Evolutionary conservation across 2,888 invertebrate species (phyloP), one percentile per base, ranked within the genome.

Genomic region (Orchesellides sinensis): DNA sequence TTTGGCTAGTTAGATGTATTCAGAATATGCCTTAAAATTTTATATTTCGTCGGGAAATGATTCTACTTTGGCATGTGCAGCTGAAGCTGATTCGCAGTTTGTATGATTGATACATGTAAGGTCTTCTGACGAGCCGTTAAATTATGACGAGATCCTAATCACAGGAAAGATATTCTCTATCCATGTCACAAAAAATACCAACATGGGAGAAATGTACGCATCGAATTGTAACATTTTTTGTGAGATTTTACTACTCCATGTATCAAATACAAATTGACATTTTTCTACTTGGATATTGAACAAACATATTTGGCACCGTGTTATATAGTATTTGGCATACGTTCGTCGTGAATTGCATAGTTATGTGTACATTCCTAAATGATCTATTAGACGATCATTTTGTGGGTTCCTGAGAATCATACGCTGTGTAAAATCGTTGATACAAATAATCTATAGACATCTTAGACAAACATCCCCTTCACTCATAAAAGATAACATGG

Each of bases 101-200:
- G n/a, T n/a, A n/a, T n/a, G n/a, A n/a, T n/a, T n/a, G n/a, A n/a
- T n/a, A 10, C 14, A 6, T 3, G 49, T 21, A 49, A 8, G 29
- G 47, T 29, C 14, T 17, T 8, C 61, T 74, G 65, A 65, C 52
- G 65, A 74, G 35, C 52, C 65, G 65, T 74, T 52, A 73, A 73
- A 61, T 63, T 61, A 61, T 45, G 56, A 27, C 56, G 25, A 25
- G 56, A 56, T 56, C 2, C 25, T 56, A 2, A 25, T 19, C 19
- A 25, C 10, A 23, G 21, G 40, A 23, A 12, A 27, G 8, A 52
- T 49, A 35, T 65, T 54, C 32, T 65, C 25, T 45, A 45, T 47
- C 45, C 59, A 21, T 69, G 69, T 69, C 69, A 29, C 69, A 35
- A 52, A 69, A 69, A 69, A 52, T 68, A 49, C 23, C 10, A 68